Evolutionary conservation across 2,113 vertebrate species (phyloP).

Genomic region (Hipposideros armiger): DNA sequence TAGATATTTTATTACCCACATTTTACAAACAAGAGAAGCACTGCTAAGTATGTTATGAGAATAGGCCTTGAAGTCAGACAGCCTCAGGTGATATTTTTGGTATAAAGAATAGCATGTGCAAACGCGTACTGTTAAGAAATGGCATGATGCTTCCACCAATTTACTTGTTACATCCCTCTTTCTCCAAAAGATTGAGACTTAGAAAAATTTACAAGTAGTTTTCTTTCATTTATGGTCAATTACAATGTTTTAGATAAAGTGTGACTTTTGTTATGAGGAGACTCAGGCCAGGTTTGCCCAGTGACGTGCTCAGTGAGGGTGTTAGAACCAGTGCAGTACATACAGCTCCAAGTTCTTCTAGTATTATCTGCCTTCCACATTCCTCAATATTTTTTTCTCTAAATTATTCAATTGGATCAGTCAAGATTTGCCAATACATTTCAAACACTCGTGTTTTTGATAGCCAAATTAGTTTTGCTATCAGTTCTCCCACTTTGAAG

Average conservation of each 20-base stretch:
- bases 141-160: neutral
- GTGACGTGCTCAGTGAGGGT: neutral
- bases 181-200: neutral
- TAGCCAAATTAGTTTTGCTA: neutral
- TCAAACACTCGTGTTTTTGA: neutral
- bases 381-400: neutral
- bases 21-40: constrained; percentile 32
- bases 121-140: neutral
- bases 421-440: neutral
- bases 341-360: neutral
- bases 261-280: neutral
- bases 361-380: neutral
- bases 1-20: constrained; percentile 17
- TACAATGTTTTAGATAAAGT: neutral
- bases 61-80: neutral
- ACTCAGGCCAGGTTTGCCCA: neutral
- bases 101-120: constrained; percentile 37
- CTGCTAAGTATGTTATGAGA: neutral
- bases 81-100: neutral
- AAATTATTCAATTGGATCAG: constrained; percentile 8
- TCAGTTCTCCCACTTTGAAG: neutral
- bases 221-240: neutral
- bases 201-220: neutral
- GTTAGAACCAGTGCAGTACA: too few species aligned
- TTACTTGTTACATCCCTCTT: neutral